Conservation (phyloP, 2,797 vertebrate species). For the Falco biarmicus region DNA sequence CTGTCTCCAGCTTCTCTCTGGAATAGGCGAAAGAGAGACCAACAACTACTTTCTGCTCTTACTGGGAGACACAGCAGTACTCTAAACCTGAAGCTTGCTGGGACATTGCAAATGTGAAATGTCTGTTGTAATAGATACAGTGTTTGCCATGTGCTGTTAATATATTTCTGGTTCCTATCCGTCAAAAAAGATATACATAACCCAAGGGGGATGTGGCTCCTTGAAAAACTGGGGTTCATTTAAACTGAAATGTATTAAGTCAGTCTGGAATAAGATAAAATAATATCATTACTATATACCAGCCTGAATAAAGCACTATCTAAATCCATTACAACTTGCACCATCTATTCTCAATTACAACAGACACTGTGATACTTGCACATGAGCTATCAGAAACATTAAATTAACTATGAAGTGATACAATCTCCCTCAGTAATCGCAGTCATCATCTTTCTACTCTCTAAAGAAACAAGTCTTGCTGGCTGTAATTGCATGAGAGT, state of each 20-base stretch:
- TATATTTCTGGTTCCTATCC: background rate
- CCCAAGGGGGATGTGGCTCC: background rate
- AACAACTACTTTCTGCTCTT: background rate
- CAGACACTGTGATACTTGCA: background rate
- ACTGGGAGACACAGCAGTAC: background rate
- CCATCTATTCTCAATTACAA: background rate
- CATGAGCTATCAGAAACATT: background rate
- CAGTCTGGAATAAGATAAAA: background rate
- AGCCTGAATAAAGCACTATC: background rate
- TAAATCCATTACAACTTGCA: background rate
- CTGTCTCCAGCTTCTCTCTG: background rate
- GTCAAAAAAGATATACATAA: background rate
- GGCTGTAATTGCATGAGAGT: background rate
- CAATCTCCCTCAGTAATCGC: background rate
- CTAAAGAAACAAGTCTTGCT: background rate
- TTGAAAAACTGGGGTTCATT: background rate
- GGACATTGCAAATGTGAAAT: no score
- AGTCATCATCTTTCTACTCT: background rate
- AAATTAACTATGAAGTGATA: background rate
- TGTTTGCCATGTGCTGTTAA: background rate
- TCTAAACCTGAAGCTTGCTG: background rate
- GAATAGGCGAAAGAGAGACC: background rate
- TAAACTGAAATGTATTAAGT: background rate
- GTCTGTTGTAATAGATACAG: background rate
- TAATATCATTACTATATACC: background rate